Evolutionary conservation across 2,113 vertebrate genomes (phyloP).

Genomic region (Bungarus multicinctus): DNA sequence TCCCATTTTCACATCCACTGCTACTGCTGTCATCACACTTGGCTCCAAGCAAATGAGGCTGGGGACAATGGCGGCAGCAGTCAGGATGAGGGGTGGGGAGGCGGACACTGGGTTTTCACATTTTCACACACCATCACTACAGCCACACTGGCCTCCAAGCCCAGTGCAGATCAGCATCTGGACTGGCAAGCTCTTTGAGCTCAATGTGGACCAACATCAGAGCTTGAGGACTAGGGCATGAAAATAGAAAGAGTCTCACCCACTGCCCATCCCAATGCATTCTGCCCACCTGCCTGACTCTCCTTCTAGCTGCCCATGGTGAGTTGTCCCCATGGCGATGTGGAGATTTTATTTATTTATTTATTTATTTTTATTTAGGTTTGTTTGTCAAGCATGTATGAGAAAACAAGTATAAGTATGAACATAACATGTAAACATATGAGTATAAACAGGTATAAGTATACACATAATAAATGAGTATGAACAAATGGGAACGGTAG

Average conservation of each 20-base stretch:
- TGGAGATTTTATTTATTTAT: not conserved
- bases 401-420: too few relatives aligned
- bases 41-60: not conserved
- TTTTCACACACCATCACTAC: not conserved
- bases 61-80: not conserved
- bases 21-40: not conserved
- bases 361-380: too few relatives aligned
- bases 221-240: too few relatives aligned
- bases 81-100: not conserved
- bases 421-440: too few relatives aligned
- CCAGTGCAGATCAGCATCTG: not conserved
- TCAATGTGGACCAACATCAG: too few relatives aligned
- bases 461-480: too few relatives aligned
- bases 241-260: too few relatives aligned
- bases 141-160: not conserved
- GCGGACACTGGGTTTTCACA: not conserved
- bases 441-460: too few relatives aligned
- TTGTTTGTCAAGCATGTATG: too few relatives aligned
- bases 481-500: too few relatives aligned
- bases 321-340: not conserved
- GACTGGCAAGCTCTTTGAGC: not conserved
- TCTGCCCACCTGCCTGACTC: not conserved
- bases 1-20: not conserved
- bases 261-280: not conserved
- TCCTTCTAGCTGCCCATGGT: not conserved